A percentile compares a stretch with the other conserved stretches of the same genome.
Evolutionary conservation across 2,113 vertebrate genomes (phyloP).

Genomic region (Parotia lawesii): DNA sequence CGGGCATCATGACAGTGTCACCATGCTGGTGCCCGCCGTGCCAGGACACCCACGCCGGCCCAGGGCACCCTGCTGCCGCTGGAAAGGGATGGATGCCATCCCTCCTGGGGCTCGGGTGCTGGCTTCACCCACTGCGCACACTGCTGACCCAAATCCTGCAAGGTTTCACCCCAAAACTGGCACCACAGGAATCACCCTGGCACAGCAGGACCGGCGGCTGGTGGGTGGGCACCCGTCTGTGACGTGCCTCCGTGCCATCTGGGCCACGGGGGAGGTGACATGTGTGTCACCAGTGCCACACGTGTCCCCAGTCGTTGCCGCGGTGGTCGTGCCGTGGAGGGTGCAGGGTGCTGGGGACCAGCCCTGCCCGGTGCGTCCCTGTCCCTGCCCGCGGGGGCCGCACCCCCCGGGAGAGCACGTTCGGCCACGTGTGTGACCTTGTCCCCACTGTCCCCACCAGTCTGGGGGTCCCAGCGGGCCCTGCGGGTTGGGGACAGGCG

Average conservation of each 20-base stretch:
- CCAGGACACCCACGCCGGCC: fast-evolving
- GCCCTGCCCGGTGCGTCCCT: fast-evolving
- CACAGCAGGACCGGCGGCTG: fast-evolving
- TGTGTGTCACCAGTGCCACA: fast-evolving
- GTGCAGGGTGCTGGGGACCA: not conserved
- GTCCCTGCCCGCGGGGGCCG: fast-evolving
- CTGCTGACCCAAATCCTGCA: not conserved
- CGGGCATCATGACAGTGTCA: fast-evolving
- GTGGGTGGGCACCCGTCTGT: not conserved
- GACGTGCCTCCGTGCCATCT: fast-evolving
- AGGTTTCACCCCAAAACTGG: not conserved
- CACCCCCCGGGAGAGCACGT: fast-evolving
- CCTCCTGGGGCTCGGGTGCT: fast-evolving
- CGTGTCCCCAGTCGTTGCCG: not conserved
- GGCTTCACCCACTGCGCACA: fast-evolving
- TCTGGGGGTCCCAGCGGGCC: fast-evolving
- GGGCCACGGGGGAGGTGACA: not conserved
- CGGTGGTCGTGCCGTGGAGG: fast-evolving
- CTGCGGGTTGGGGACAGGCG: fast-evolving
- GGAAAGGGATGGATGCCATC: fast-evolving
- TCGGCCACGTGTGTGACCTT: fast-evolving
- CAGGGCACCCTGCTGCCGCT: fast-evolving
- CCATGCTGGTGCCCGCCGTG: not conserved
- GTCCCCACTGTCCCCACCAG: not conserved
- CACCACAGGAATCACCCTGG: fast-evolving